Evolutionary conservation across 2,797 vertebrate genomes (phyloP), one percentile per base, ranked within the genome.

Genomic region (Lerista edwardsae): DNA sequence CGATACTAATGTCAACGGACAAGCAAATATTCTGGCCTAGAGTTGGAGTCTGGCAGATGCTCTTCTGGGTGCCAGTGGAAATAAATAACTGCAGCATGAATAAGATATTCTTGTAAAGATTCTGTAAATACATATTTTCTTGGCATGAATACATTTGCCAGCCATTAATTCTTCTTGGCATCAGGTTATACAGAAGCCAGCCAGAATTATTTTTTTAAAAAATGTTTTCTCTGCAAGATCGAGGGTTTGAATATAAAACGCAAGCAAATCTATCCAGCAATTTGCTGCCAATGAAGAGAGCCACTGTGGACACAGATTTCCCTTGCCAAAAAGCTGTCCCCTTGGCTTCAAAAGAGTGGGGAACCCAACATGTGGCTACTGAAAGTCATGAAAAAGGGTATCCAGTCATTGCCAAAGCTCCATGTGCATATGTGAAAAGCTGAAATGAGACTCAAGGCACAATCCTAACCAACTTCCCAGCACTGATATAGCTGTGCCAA

Each of bases 71-170:
- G 92, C 87, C 86, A 92, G 86, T 86, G 86, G 88, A 88, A 86
- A 80, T 80, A 93, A 93, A 77, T 57, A 86, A 84, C 61, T 68
- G 86, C 65, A 88, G 90, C 55, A 74, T 84, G 75, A 87, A 90
- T 88, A 86, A 78, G 84, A 92, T 92, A 84, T 62, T 86, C 88
- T 91, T 90, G 62, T 90, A 91, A 92, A 89, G 0, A 89, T 83
- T 55, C 14, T 59, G 85, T 47, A 91, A 77, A 80, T 67, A 89
- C 73, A 80, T 84, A 77, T 77, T 93, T 87, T 88, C 83, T 44
- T 86, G 85, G 72, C 85, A 83, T 65, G 79, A 17, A 11, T 39
- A 89, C 12, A 91, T 89, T 86, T 85, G 29, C 57, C 84, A 74
- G 36, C 51, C 72, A 72, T 73, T 4, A 79, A 78, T 31, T 27